Conservation (phyloP, 2,797 vertebrate species). For the Ambastaia sidthimunki region DNA sequence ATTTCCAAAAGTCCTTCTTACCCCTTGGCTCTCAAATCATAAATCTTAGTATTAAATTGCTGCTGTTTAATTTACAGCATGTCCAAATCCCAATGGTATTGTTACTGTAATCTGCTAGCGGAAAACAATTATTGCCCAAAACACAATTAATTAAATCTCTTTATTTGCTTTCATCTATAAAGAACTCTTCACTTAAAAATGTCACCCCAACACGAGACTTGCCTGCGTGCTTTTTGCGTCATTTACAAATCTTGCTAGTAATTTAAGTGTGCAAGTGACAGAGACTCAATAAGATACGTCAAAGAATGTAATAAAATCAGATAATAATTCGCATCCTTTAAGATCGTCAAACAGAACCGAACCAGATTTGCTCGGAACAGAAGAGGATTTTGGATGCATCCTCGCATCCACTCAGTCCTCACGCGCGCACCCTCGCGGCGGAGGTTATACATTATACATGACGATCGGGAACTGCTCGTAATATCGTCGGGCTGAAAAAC, state of each 20-base stretch:
- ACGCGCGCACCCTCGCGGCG: conserved; percentile 56
- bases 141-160: not conserved
- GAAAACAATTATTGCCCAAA: conserved; percentile 2
- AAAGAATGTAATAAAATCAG: conserved; percentile 2
- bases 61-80: not conserved
- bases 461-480: conserved; percentile 63
- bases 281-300: not conserved
- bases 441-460: conserved; percentile 61
- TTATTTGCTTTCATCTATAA: conserved; percentile 15
- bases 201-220: not conserved
- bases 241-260: not conserved
- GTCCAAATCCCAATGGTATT: not conserved
- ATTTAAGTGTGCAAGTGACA: not conserved
- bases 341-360: conserved; percentile 10
- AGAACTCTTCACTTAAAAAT: conserved; percentile 19
- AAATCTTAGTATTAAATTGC: conserved; percentile 10
- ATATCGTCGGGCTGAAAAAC: conserved; percentile 64
- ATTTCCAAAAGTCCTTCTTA: conserved; percentile 28
- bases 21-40: conserved; percentile 1
- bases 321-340: not conserved
- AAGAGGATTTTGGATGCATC: conserved; percentile 1
- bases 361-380: not conserved
- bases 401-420: conserved; percentile 34
- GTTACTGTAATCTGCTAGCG: not conserved
- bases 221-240: not conserved